Evolutionary conservation across 2,113 vertebrate species (phyloP).

Genomic region (Tenebrosternarchus preto): DNA sequence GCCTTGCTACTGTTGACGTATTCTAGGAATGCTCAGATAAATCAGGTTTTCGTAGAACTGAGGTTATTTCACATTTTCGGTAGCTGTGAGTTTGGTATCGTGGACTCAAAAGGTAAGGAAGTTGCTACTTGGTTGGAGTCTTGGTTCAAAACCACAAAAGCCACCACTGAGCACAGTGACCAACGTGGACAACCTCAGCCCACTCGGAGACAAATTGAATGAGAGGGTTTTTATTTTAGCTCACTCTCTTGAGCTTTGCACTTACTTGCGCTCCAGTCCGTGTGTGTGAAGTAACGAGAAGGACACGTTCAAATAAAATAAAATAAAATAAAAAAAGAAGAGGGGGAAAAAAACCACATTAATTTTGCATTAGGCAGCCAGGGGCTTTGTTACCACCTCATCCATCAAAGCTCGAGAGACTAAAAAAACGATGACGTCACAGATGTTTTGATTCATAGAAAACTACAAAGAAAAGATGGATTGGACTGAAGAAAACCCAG

Average conservation of each 20-base stretch:
- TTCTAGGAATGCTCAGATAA: no score
- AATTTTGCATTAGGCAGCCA: conserved; percentile 68
- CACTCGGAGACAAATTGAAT: conserved; percentile 61
- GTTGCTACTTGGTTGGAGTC: no score
- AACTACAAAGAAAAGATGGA: no score
- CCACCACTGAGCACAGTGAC: background rate
- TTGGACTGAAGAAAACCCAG: no score
- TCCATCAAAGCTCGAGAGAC: conserved; percentile 67
- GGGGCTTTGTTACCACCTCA: conserved; percentile 54
- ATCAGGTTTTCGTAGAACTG: no score
- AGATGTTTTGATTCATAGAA: no score
- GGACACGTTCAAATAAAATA: background rate
- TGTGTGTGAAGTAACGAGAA: conserved; percentile 53
- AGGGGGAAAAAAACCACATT: conserved; percentile 70
- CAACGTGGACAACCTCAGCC: conserved; percentile 50
- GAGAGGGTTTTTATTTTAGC: conserved; percentile 56
- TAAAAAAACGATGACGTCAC: conserved; percentile 42
- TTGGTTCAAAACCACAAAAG: no score
- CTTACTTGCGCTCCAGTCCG: conserved; percentile 62
- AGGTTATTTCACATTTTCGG: no score
- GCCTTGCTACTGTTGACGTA: no score
- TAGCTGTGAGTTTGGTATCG: no score
- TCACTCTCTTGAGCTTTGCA: conserved; percentile 55
- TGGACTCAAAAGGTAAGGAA: no score
- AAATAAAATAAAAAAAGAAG: no score